These are phyloP conservation scores for Argyrosomus regius DNA, from an alignment of 2,797 vertebrate species.

Conservation along the genomic window DNA sequence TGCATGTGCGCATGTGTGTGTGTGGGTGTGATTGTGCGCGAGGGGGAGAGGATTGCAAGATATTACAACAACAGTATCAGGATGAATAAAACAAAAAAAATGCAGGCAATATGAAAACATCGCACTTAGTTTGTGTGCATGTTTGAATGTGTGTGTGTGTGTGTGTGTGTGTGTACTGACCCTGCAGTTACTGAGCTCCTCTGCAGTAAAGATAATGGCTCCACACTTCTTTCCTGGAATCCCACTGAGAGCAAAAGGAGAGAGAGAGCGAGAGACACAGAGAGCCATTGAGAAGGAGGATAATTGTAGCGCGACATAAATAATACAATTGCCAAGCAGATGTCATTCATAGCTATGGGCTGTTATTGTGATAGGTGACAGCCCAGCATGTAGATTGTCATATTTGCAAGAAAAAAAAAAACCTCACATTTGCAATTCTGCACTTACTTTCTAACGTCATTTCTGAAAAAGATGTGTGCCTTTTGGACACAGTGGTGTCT, in stretches of 20 bases:
- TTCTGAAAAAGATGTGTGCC: conserved; percentile 13
- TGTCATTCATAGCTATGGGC: conserved; percentile 48
- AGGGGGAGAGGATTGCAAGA: neutral
- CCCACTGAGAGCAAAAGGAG: conserved; percentile 74
- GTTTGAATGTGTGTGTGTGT: conserved; percentile 8
- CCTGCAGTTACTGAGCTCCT: conserved; percentile 97
- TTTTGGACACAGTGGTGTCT: neutral
- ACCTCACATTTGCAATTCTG: neutral
- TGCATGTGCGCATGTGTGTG: neutral
- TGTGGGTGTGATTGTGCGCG: neutral
- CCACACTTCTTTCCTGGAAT: conserved; percentile 88
- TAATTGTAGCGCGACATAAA: conserved; percentile 50
- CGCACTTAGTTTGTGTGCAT: neutral
- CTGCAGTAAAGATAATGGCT: conserved; percentile 86
- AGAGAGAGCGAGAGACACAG: conserved; percentile 35
- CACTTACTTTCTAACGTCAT: conserved; percentile 5
- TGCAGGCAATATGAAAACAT: conserved; percentile 16
- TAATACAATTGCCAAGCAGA: conserved; percentile 56
- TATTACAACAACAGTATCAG: conserved; percentile 7
- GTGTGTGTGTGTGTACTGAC: conserved; percentile 82
- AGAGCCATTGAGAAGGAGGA: conserved; percentile 28
- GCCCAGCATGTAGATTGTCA: conserved; percentile 18
- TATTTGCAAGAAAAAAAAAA: conserved; percentile 16
- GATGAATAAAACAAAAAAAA: neutral
- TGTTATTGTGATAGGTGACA: conserved; percentile 40